A percentile compares a stretch with the other conserved stretches of the same genome.
These are phyloP conservation scores for Ceratitis capitata DNA, from an alignment of 1,140 invertebrate genomes.

Conservation along the genomic window DNA sequence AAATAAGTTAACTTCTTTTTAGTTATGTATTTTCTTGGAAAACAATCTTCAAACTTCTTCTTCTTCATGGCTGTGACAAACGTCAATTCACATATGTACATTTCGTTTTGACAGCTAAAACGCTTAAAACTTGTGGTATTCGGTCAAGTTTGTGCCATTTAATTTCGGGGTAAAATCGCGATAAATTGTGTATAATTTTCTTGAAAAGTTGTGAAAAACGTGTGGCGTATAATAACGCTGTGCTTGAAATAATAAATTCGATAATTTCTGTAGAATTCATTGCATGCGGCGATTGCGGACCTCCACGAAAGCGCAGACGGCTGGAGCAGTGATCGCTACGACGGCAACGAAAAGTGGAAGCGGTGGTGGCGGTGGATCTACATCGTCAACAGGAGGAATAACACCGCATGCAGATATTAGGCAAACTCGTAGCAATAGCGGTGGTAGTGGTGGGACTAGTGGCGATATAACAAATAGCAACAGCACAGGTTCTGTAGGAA, in stretches of 20 bases:
- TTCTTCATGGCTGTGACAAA: background rate
- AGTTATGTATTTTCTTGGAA: too few relatives aligned
- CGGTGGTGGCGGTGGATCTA: background rate
- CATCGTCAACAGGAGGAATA: background rate
- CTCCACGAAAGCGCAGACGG: constrained; percentile 20
- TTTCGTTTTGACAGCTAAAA: background rate
- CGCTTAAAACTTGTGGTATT: constrained; percentile 18
- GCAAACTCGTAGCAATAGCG: background rate
- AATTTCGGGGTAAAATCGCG: background rate
- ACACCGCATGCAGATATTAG: constrained; percentile 8
- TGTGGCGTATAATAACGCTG: background rate
- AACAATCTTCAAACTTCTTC: too few relatives aligned
- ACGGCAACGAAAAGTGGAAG: background rate
- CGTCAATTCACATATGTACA: background rate
- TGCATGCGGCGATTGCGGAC: constrained; percentile 37
- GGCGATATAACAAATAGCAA: constrained; percentile 39
- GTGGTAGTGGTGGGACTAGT: background rate
- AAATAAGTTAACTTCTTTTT: too few relatives aligned
- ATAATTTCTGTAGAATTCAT: background rate
- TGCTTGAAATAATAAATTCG: background rate
- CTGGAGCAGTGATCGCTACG: background rate
- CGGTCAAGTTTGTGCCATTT: background rate
- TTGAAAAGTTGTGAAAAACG: background rate
- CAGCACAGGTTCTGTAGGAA: background rate
- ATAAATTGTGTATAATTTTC: background rate